These are phyloP conservation scores for Odontophorus gujanensis DNA, from an alignment of 2,113 vertebrate genomes.

Conservation along the genomic window DNA sequence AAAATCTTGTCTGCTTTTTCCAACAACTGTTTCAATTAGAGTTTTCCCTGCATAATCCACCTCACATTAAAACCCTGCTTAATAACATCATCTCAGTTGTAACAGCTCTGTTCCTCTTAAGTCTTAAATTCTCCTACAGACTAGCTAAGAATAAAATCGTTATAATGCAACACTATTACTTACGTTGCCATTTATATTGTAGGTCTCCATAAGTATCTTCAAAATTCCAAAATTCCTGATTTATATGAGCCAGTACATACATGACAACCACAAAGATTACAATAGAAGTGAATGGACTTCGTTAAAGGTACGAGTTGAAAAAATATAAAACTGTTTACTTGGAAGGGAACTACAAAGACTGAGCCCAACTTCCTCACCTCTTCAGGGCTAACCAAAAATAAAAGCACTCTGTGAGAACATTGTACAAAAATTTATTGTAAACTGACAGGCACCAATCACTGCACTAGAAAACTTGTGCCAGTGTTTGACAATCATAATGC, in stretches of 20 bases:
- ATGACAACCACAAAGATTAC: neutral
- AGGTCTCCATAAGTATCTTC: neutral
- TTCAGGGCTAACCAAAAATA: neutral
- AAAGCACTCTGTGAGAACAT: neutral
- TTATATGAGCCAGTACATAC: rapidly evolving
- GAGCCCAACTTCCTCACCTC: neutral
- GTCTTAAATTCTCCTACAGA: neutral
- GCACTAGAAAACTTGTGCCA: neutral
- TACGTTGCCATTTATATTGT: neutral
- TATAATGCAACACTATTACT: neutral
- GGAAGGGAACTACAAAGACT: neutral
- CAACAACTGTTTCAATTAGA: neutral
- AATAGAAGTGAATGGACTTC: neutral
- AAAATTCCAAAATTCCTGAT: neutral
- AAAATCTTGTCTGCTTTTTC: neutral
- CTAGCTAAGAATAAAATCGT: neutral
- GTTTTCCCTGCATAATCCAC: neutral
- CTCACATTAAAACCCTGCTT: neutral
- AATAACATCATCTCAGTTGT: neutral
- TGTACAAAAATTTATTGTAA: neutral
- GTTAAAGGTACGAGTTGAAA: neutral
- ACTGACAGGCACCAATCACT: neutral
- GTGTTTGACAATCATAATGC: neutral
- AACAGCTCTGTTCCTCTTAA: neutral
- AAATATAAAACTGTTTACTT: neutral